phyloP scores from a whole-genome alignment of 2,797 vertebrate genomes.

The Labroides dimidiatus region DNA sequence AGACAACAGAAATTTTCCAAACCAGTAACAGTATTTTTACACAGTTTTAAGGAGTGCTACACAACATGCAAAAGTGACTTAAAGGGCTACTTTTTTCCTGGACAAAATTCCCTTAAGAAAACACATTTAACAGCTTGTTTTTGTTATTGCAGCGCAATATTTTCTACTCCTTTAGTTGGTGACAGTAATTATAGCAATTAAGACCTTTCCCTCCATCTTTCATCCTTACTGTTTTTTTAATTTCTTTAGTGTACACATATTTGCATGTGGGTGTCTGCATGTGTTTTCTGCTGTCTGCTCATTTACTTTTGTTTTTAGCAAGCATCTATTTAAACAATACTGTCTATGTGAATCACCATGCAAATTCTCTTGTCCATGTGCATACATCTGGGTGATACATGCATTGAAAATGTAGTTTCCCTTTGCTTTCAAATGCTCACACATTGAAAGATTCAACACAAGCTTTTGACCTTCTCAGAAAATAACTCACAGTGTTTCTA shows the following conservation, averaged over 20 bases:
- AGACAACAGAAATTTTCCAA: background rate
- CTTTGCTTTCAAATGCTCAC: background rate
- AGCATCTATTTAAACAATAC: conserved; percentile 15
- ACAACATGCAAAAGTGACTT: conserved; percentile 11
- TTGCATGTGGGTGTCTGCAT: background rate
- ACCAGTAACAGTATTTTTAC: conserved; percentile 7
- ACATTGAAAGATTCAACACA: background rate
- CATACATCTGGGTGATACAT: background rate
- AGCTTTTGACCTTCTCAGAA: conserved; percentile 8
- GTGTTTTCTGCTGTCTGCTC: background rate
- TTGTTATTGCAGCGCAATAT: conserved; percentile 36
- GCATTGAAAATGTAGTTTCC: background rate
- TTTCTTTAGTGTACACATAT: conserved; percentile 2
- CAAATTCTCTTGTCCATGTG: conserved; percentile 11
- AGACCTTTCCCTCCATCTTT: conserved; percentile 33
- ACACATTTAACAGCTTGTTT: conserved; percentile 46
- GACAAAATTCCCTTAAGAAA: background rate
- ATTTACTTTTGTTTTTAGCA: background rate
- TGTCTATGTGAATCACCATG: conserved; percentile 11
- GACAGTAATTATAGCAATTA: conserved; percentile 66
- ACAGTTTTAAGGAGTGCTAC: background rate
- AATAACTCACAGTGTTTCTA: conserved; percentile 13
- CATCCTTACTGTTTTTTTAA: conserved; percentile 28
- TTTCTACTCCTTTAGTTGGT: conserved; percentile 55
- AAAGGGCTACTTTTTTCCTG: background rate